These are phyloP conservation scores for Cantharis nigra DNA, from an alignment of 2,888 invertebrate genomes.

Conservation along the genomic window DNA sequence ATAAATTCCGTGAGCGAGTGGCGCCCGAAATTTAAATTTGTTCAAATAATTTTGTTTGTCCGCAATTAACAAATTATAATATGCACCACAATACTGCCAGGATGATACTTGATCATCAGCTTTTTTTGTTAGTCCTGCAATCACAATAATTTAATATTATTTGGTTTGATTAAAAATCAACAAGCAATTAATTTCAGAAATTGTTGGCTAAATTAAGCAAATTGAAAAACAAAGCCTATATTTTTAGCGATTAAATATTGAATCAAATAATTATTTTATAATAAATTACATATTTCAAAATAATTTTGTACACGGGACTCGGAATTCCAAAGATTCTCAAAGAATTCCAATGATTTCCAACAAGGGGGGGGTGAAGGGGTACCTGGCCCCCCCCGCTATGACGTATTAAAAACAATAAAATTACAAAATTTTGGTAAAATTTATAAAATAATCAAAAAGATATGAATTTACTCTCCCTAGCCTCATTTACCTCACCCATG, in stretches of 20 bases:
- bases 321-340: too few species aligned
- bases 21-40: not conserved
- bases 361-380: too few species aligned
- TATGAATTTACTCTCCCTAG: too few species aligned
- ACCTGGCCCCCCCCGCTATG: too few species aligned
- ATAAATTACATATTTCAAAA: too few species aligned
- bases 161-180: not conserved
- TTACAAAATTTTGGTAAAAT: too few species aligned
- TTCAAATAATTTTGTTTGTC: not conserved
- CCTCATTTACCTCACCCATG: too few species aligned
- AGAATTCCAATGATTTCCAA: too few species aligned
- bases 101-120: not conserved
- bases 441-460: too few species aligned
- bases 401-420: too few species aligned
- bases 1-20: not conserved
- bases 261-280: not conserved
- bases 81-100: not conserved
- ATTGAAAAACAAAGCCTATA: not conserved
- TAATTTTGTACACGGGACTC: too few species aligned
- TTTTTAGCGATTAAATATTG: not conserved
- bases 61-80: not conserved
- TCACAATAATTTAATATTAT: too few species aligned
- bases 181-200: not conserved
- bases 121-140: not conserved
- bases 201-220: not conserved